phyloP scores from a whole-genome alignment of 2,888 invertebrate species.

The Stenchaetothrips biformis region DNA sequence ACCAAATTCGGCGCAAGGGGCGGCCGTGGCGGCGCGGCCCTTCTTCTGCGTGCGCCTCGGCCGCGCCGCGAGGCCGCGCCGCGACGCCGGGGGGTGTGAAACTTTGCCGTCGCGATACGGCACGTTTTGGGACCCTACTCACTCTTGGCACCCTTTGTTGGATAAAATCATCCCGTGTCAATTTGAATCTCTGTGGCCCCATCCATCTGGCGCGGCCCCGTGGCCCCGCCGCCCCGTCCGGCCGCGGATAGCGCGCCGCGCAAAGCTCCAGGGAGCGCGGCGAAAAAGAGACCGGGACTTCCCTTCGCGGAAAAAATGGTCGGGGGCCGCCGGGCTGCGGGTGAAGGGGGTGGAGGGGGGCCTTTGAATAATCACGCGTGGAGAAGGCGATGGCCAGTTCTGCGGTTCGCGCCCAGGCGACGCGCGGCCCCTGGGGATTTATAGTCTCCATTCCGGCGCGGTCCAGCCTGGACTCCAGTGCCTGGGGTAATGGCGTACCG shows the following conservation, averaged over 20 bases:
- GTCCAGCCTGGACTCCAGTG: background rate
- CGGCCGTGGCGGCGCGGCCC: background rate
- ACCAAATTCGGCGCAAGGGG: conserved; percentile 3
- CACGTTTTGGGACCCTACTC: background rate
- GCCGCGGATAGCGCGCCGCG: too few relatives aligned
- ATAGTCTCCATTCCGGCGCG: background rate
- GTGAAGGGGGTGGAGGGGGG: too few relatives aligned
- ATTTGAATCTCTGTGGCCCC: conserved; percentile 9
- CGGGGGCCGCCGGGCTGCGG: too few relatives aligned
- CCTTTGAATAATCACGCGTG: conserved; percentile 17
- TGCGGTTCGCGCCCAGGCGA: background rate
- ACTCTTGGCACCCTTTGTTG: background rate
- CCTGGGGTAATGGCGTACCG: background rate
- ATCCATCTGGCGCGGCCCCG: background rate
- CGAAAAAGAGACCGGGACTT: too few relatives aligned
- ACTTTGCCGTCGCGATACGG: background rate
- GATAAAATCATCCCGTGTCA: conserved; percentile 21
- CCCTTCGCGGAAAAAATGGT: too few relatives aligned
- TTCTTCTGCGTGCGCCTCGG: background rate
- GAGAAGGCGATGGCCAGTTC: background rate
- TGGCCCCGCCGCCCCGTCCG: background rate
- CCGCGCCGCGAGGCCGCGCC: background rate
- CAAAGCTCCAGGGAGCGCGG: too few relatives aligned
- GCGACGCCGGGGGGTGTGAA: background rate
- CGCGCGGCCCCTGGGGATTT: background rate